Evolutionary conservation across 2,888 invertebrate species (phyloP).

Genomic region (Nomada goodeniana): DNA sequence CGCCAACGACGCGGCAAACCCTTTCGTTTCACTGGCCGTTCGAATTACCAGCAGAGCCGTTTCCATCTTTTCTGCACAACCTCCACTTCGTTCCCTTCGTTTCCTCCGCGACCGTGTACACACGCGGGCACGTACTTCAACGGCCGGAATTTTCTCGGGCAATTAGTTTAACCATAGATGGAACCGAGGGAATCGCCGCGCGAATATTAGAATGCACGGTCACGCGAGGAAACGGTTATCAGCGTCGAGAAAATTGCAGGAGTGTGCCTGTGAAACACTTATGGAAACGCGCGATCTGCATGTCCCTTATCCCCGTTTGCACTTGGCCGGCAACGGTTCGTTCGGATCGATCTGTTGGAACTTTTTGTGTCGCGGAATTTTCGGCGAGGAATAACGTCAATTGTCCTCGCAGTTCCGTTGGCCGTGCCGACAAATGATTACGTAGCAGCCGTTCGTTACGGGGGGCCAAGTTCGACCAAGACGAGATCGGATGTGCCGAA

Average conservation of each 20-base stretch:
- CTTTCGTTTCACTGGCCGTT: too few species aligned
- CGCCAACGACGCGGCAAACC: too few species aligned
- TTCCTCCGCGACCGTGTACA: too few species aligned
- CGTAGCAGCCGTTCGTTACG: too few species aligned
- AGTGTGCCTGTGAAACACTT: slow-evolving; percentile 17
- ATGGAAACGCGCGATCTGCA: neutral
- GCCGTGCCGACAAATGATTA: too few species aligned
- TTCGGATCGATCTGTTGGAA: neutral
- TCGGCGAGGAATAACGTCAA: too few species aligned
- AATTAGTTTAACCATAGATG: slow-evolving; percentile 7
- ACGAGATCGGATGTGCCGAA: too few species aligned
- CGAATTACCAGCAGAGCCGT: neutral
- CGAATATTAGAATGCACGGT: slow-evolving; percentile 41
- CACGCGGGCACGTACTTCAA: neutral
- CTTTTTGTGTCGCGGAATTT: neutral
- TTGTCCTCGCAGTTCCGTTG: too few species aligned
- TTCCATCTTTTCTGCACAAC: neutral
- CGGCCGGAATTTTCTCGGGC: neutral
- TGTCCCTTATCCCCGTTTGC: neutral
- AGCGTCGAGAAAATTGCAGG: neutral
- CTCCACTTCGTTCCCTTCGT: too few species aligned
- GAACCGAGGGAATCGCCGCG: neutral
- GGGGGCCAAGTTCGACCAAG: too few species aligned
- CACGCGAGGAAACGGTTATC: slow-evolving; percentile 22
- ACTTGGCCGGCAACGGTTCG: neutral